Conservation (phyloP, 1,140 invertebrate species). For the Wiebesia pumilae region DNA sequence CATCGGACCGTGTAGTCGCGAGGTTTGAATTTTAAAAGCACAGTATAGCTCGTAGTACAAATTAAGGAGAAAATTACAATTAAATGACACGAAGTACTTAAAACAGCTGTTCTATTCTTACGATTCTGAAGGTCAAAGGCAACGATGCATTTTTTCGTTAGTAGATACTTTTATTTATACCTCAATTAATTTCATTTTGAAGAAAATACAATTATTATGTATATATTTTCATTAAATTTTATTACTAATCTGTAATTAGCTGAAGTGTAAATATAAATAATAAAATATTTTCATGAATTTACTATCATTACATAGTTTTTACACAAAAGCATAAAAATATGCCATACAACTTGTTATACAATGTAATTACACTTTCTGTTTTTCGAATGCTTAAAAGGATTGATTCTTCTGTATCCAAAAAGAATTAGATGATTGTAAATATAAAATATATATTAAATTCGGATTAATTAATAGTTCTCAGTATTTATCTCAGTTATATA, state of each 20-base stretch:
- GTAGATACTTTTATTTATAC: constrained; percentile 24
- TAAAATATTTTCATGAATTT: neutral
- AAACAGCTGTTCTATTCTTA: neutral
- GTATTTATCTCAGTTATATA: neutral
- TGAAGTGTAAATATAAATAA: neutral
- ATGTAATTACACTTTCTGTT: too few species aligned
- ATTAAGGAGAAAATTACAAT: neutral
- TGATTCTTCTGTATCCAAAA: too few species aligned
- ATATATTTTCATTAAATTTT: neutral
- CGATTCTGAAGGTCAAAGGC: constrained; percentile 1
- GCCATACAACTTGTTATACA: too few species aligned
- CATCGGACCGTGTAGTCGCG: constrained; percentile 57
- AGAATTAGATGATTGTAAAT: too few species aligned
- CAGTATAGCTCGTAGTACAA: neutral
- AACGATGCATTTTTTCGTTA: constrained; percentile 45
- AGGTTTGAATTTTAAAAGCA: constrained; percentile 54
- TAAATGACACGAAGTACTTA: constrained; percentile 29
- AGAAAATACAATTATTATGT: neutral
- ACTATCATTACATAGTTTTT: neutral
- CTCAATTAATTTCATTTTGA: constrained; percentile 8
- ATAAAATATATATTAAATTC: too few species aligned
- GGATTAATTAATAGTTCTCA: too few species aligned
- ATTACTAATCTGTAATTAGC: neutral
- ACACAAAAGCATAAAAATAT: neutral
- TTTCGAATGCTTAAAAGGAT: too few species aligned